These are phyloP conservation scores for Phyllotis vaccarum DNA, from an alignment of 2,797 vertebrate species.

Conservation along the genomic window DNA sequence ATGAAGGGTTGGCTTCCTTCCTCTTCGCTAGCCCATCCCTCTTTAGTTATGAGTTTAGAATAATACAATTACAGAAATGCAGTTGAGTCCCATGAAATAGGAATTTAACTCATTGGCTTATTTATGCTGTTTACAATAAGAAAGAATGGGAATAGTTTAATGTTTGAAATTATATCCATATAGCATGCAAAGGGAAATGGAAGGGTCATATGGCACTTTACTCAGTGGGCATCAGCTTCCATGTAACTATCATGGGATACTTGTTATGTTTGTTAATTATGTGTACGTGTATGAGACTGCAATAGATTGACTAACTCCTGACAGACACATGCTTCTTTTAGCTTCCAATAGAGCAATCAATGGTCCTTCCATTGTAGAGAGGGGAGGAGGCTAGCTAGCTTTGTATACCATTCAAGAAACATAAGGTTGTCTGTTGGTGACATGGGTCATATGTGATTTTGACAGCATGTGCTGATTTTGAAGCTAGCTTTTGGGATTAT, in stretches of 20 bases:
- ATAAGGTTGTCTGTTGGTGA: slow-evolving; percentile 7
- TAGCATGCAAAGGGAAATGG: neutral
- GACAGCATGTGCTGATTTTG: neutral
- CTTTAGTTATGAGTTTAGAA: neutral
- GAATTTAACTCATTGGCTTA: slow-evolving; percentile 14
- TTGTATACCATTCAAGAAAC: neutral
- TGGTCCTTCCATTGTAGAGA: neutral
- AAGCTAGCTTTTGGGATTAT: neutral
- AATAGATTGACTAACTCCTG: neutral
- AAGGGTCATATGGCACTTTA: neutral
- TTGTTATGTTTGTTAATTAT: neutral
- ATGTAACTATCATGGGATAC: rapidly evolving
- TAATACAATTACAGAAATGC: neutral
- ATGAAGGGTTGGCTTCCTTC: neutral
- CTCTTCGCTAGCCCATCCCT: neutral
- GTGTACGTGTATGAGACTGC: neutral
- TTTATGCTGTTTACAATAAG: neutral
- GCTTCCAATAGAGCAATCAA: neutral
- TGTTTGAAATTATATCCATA: neutral
- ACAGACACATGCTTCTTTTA: neutral
- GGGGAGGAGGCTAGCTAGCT: neutral
- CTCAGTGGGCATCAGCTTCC: neutral
- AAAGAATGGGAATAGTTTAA: neutral
- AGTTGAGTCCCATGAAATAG: neutral
- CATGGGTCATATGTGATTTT: neutral